A percentile compares a stretch with the other conserved stretches of the same genome.
Evolutionary conservation across 2,797 vertebrate genomes (phyloP).

Genomic region (Acanthurus leucopareius): DNA sequence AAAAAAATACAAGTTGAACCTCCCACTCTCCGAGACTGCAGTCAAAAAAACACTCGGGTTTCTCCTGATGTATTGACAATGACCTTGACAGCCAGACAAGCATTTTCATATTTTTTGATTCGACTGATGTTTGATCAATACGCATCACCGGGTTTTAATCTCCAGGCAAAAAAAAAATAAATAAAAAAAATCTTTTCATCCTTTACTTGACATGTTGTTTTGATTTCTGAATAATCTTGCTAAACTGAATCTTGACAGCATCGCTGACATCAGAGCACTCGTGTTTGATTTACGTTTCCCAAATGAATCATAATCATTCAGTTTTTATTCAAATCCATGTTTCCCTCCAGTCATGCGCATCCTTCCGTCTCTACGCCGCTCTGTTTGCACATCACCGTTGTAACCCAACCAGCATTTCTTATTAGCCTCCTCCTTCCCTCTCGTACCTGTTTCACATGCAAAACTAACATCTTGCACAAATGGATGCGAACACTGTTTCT

Average conservation of each 20-base stretch:
- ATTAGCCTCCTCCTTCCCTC: slow-evolving; percentile 23
- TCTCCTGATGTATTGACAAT: no score
- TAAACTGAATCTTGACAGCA: slow-evolving; percentile 13
- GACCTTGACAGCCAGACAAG: no score
- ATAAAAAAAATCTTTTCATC: slow-evolving; percentile 15
- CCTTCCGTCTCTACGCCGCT: slow-evolving; percentile 4
- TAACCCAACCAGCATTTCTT: slow-evolving; percentile 26
- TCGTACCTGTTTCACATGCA: slow-evolving; percentile 52
- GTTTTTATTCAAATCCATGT: slow-evolving; percentile 10
- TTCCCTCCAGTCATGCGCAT: slow-evolving; percentile 2
- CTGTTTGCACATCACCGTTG: background rate
- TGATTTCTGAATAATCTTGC: slow-evolving; percentile 28
- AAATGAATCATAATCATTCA: slow-evolving; percentile 36
- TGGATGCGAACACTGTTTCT: slow-evolving; percentile 38
- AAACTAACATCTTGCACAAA: slow-evolving; percentile 44
- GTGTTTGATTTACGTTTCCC: slow-evolving; percentile 20
- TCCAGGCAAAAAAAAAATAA: background rate
- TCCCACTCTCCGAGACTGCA: no score
- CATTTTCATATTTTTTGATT: slow-evolving; percentile 1
- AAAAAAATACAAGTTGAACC: no score
- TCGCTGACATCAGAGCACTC: background rate
- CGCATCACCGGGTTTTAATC: background rate
- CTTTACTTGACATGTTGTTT: slow-evolving; percentile 8
- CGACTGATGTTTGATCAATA: slow-evolving; percentile 24
- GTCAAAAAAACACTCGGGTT: no score